Conservation (phyloP, 37 sponge, comb jelly and placozoan species). For the Ephydatia muelleri region DNA sequence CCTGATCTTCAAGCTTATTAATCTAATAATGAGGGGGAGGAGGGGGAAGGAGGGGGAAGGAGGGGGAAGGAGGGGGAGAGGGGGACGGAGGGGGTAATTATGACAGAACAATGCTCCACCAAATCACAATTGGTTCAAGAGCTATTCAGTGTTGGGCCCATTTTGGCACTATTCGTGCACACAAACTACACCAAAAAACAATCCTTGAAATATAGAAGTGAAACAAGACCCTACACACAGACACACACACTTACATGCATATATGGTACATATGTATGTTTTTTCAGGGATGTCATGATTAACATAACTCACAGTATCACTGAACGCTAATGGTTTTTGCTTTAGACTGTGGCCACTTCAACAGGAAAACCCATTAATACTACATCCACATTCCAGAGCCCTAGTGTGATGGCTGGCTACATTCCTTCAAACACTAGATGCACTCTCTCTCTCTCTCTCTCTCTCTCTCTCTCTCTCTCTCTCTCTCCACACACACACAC, state of each 20-base stretch:
- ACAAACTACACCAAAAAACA: too few relatives aligned
- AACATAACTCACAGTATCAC: too few relatives aligned
- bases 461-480: too few relatives aligned
- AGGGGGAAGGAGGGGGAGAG: not conserved
- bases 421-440: not conserved
- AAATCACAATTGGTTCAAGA: not conserved
- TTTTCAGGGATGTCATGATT: too few relatives aligned
- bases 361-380: not conserved
- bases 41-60: not conserved
- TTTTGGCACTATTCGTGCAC: not conserved
- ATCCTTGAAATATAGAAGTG: not conserved
- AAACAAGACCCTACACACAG: too few relatives aligned
- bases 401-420: too few relatives aligned
- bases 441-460: too few relatives aligned
- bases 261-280: not conserved
- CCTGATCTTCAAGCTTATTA: conserved; percentile 50
- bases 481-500: too few relatives aligned
- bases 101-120: not conserved
- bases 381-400: too few relatives aligned
- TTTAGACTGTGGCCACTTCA: not conserved
- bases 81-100: not conserved
- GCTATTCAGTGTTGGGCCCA: not conserved
- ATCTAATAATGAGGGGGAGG: conserved; percentile 22
- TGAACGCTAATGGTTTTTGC: too few relatives aligned
- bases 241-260: too few relatives aligned